Evolutionary conservation across 2,113 vertebrate genomes (phyloP).

Genomic region (Felis chaus): DNA sequence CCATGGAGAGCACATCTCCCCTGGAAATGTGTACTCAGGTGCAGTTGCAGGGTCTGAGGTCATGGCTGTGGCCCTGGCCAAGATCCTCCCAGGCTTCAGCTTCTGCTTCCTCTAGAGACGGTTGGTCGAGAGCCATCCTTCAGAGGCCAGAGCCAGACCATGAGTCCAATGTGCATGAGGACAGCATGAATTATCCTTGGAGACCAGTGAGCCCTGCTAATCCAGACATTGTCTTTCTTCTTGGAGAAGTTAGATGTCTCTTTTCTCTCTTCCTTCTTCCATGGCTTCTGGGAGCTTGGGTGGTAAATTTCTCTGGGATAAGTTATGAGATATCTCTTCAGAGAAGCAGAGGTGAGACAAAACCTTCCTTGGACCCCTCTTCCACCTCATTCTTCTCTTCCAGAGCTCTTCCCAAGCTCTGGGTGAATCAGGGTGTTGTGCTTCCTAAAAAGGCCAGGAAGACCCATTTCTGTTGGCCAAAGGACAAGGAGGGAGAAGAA

Average conservation of each 20-base stretch:
- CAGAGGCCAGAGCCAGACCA: constrained; percentile 80
- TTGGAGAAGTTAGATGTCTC: not conserved
- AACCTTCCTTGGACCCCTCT: not conserved
- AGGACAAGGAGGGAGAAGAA: not conserved
- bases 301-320: not conserved
- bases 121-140: constrained; percentile 81
- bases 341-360: not conserved
- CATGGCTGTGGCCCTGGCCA: constrained; percentile 81
- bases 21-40: constrained; percentile 83
- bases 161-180: constrained; percentile 79
- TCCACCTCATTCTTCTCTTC: not conserved
- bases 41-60: constrained; percentile 82
- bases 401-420: not conserved
- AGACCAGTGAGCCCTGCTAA: constrained; percentile 34
- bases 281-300: not conserved
- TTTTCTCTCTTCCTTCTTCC: not conserved
- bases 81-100: constrained; percentile 79
- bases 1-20: constrained; percentile 64
- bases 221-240: constrained; percentile 38
- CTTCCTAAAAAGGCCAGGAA: not conserved
- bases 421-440: not conserved
- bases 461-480: not conserved
- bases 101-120: constrained; percentile 80
- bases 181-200: constrained; percentile 82
- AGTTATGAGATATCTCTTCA: not conserved